Evolutionary conservation across 2,797 vertebrate genomes (phyloP), one percentile per base, ranked within the genome.

Genomic region (Neostethus bicornis): DNA sequence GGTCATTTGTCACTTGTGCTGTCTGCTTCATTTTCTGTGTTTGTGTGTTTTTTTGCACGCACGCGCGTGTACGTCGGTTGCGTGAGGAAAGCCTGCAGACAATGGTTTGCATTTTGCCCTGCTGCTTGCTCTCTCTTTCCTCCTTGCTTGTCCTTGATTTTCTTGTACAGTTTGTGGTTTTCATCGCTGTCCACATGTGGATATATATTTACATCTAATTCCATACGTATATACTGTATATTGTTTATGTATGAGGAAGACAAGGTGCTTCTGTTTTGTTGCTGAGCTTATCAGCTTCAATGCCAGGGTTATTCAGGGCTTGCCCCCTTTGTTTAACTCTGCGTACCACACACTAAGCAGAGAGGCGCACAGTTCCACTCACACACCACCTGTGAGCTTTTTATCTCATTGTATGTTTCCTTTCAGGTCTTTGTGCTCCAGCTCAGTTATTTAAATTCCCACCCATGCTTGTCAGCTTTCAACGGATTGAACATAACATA

Each of bases 321-420:
- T 52, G 29, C 55, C 46, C n/a, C 66, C 63, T 80, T 80, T 83
- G 74, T 81, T 68, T 84, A 46, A 44, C 59, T 37, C 62, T 66
- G 69, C 61, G 43, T 10, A 2, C 28, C 44, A 3, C 59, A 58
- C 55, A 56, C 43, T n/a, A 19, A 24, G 43, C 13, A 31, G 25
- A 63, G 58, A 28, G 46, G 65, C 2, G 12, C 49, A 46, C 62
- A 57, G 54, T 14, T 0, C 11, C 52, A 4, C 26, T 34, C 48
- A 55, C 58, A 39, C 43, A 57, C 55, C 70, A 74, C 77, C 61
- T 79, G 72, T 45, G 35, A 52, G 54, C 47, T 1, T 38, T 1
- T 38, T 1, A 17, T 29, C 51, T 9, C 60, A 56, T 44, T 51
- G 39, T 67, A 20, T 45, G 43, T 44, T 45, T 25, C 10, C 38